Conservation (phyloP, 37 sponge, comb jelly and placozoan genomes). For the Geodia barretti region DNA sequence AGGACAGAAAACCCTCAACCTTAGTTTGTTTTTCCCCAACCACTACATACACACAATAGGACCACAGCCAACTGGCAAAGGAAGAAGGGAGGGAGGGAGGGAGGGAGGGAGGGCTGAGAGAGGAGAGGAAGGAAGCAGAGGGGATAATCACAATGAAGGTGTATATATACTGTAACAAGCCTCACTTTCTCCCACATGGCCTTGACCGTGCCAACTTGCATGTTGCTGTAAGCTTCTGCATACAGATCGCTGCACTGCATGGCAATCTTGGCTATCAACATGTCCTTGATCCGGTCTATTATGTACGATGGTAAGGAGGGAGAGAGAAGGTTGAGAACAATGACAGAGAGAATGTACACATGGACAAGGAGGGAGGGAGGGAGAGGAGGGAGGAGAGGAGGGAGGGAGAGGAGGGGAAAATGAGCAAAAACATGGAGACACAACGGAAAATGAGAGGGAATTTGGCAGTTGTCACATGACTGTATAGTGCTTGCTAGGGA, state of each 20-base stretch:
- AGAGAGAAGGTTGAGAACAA: not conserved
- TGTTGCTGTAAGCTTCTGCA: conserved; percentile 80
- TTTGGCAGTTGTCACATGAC: too few species aligned
- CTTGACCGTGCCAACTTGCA: conserved; percentile 67
- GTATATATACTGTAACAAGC: not conserved
- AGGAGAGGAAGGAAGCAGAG: not conserved
- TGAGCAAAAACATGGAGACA: too few species aligned
- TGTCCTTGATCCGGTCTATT: conserved; percentile 89
- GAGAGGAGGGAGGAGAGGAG: too few species aligned
- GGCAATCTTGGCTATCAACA: conserved; percentile 83
- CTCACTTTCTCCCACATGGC: conserved; percentile 82
- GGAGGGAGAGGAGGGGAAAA: too few species aligned
- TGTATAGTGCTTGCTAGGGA: too few species aligned
- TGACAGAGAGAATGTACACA: not conserved
- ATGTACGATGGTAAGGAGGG: too few species aligned
- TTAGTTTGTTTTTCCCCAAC: not conserved
- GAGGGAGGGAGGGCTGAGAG: not conserved
- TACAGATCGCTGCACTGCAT: conserved; percentile 86
- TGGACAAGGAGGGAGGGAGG: too few species aligned
- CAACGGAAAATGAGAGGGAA: too few species aligned
- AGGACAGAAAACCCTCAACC: not conserved
- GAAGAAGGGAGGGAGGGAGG: not conserved
- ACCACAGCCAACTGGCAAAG: too few species aligned
- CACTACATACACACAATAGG: too few species aligned
- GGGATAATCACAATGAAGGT: too few species aligned